Conservation (phyloP, 1,140 invertebrate genomes). For the Dinothrombium tinctorium region DNA sequence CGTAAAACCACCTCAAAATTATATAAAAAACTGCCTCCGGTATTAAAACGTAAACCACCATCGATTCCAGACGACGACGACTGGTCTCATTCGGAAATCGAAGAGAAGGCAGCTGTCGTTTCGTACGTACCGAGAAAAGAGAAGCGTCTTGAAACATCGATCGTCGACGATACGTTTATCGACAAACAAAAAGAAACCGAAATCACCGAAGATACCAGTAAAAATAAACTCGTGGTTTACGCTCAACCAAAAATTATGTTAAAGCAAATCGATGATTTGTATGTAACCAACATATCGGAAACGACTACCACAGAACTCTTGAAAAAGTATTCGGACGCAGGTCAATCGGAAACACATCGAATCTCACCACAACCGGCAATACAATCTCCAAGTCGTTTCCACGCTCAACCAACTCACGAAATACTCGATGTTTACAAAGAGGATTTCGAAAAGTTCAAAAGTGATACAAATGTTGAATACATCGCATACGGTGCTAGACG, state of each 20-base stretch:
- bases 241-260: constrained; percentile 37
- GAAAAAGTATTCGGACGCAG: background rate
- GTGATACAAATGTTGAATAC: no score
- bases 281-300: constrained; percentile 62
- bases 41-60: no score
- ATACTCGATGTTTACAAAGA: no score
- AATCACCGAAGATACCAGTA: constrained; percentile 1
- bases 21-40: constrained; percentile 5
- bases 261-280: constrained; percentile 64
- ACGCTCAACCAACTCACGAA: background rate
- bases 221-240: background rate
- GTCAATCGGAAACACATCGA: background rate
- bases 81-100: constrained; percentile 16
- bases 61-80: constrained; percentile 19
- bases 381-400: background rate
- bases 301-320: constrained; percentile 41
- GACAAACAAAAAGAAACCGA: background rate
- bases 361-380: background rate
- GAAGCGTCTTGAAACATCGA: background rate
- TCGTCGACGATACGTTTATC: constrained; percentile 5
- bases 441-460: no score
- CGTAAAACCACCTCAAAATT: background rate
- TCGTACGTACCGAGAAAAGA: background rate
- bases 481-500: no score
- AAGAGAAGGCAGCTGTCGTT: constrained; percentile 9